These are phyloP conservation scores for Pherbina coryleti DNA, from an alignment of 2,888 invertebrate species.

Conservation along the genomic window DNA sequence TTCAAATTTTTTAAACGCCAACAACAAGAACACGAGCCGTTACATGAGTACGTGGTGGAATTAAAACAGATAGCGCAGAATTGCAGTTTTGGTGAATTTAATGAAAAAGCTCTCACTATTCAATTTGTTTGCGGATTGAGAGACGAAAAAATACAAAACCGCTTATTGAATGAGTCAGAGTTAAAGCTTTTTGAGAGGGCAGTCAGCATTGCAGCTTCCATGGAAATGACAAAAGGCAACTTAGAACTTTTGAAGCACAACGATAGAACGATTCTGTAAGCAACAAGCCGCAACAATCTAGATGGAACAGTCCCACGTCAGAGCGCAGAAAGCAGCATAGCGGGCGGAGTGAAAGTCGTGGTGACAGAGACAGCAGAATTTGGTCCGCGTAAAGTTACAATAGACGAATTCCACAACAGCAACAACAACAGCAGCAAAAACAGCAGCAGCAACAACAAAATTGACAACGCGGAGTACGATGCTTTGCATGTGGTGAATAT, in stretches of 20 bases:
- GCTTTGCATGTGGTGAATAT: not conserved
- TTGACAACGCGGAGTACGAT: not conserved
- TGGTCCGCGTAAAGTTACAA: not conserved
- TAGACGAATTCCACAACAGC: not conserved
- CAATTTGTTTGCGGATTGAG: conserved; percentile 51
- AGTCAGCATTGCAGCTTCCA: not conserved
- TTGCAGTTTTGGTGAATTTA: conserved; percentile 52
- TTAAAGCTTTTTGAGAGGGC: conserved; percentile 26
- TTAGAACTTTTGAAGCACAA: not conserved
- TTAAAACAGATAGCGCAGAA: conserved; percentile 49
- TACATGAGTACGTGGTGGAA: conserved; percentile 46
- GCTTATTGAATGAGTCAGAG: conserved; percentile 47
- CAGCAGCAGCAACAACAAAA: not conserved
- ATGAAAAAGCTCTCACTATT: conserved; percentile 49
- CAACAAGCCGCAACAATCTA: not conserved
- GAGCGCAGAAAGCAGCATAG: not conserved
- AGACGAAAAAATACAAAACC: conserved; percentile 45
- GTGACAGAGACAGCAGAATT: not conserved
- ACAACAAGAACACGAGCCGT: conserved; percentile 48
- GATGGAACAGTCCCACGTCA: not conserved
- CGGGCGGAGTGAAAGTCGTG: not conserved
- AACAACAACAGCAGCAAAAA: no score
- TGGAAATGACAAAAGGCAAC: not conserved
- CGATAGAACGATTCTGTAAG: not conserved
- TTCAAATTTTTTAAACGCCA: conserved; percentile 42